Percentiles rank a stretch among this genome's conserved stretches.
Conservation (phyloP, 2,888 invertebrate genomes). For the Anoplius nigerrimus region DNA sequence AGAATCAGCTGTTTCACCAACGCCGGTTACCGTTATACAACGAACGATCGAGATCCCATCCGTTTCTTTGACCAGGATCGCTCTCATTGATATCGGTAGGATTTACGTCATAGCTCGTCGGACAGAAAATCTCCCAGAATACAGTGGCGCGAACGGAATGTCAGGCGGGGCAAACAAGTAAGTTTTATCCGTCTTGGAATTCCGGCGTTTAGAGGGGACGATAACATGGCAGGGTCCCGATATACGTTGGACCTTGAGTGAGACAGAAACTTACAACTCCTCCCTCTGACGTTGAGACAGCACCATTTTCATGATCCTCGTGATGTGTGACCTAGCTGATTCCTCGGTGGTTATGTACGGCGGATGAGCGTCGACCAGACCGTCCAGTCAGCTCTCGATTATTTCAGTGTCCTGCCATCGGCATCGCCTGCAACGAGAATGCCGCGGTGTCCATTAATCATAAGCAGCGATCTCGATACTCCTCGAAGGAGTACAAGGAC, state of each 20-base stretch:
- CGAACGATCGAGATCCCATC: too few relatives aligned
- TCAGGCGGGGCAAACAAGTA: too few relatives aligned
- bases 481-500: conserved; percentile 3
- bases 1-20: too few relatives aligned
- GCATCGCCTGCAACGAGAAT: conserved; percentile 56
- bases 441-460: background rate
- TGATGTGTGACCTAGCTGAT: conserved; percentile 65
- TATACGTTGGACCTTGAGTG: too few relatives aligned
- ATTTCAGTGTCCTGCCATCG: conserved; percentile 64
- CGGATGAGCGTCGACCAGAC: conserved; percentile 63
- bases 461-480: background rate
- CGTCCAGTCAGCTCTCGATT: conserved; percentile 64
- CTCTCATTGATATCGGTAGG: too few relatives aligned
- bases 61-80: too few relatives aligned
- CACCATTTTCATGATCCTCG: conserved; percentile 97
- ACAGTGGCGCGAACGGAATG: too few relatives aligned
- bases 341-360: conserved; percentile 60
- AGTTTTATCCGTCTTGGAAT: too few relatives aligned
- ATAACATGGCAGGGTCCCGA: background rate
- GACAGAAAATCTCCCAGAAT: too few relatives aligned
- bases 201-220: too few relatives aligned
- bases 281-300: conserved; percentile 99
- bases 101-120: too few relatives aligned
- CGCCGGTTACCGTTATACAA: too few relatives aligned
- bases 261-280: conserved; percentile 91